These are phyloP conservation scores for Cephus rjabovi DNA, from an alignment of 2,888 invertebrate genomes.

Conservation along the genomic window DNA sequence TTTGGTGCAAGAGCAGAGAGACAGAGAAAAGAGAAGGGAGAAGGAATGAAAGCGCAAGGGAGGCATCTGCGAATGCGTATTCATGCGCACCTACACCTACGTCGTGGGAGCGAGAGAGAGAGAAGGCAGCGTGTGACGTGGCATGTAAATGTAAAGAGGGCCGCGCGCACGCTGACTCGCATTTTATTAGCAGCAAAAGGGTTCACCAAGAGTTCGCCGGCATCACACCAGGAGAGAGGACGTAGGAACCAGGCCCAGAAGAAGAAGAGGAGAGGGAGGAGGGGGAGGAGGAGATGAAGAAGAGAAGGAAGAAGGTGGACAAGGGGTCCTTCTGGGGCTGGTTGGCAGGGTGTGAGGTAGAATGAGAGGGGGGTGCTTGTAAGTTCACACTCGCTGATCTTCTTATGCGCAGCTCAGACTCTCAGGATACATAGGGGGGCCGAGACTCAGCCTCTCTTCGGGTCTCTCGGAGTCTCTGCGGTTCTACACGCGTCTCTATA, in stretches of 20 bases:
- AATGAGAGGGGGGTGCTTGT: conserved; percentile 14
- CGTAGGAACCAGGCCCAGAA: background rate
- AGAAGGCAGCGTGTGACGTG: conserved; percentile 11
- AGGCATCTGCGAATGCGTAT: background rate
- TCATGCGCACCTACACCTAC: background rate
- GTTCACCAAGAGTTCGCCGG: background rate
- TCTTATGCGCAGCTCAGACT: conserved; percentile 4
- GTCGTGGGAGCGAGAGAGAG: background rate
- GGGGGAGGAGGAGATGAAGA: conserved; percentile 12
- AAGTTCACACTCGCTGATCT: conserved; percentile 23
- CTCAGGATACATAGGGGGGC: background rate
- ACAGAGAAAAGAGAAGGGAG: background rate
- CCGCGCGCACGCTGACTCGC: conserved; percentile 17
- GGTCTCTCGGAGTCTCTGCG: background rate
- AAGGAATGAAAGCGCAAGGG: background rate
- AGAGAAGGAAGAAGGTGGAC: conserved; percentile 36
- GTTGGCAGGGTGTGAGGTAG: background rate
- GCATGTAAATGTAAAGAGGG: conserved; percentile 47
- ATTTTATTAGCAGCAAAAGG: conserved; percentile 18
- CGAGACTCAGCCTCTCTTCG: background rate
- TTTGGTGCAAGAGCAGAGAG: background rate
- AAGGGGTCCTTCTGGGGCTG: background rate
- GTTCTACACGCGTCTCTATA: background rate
- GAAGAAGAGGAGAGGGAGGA: conserved; percentile 10
- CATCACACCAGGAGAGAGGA: background rate